Base-by-base conservation (phyloP, 2,888 invertebrate species). In the Parnassius smintheus region DNA sequence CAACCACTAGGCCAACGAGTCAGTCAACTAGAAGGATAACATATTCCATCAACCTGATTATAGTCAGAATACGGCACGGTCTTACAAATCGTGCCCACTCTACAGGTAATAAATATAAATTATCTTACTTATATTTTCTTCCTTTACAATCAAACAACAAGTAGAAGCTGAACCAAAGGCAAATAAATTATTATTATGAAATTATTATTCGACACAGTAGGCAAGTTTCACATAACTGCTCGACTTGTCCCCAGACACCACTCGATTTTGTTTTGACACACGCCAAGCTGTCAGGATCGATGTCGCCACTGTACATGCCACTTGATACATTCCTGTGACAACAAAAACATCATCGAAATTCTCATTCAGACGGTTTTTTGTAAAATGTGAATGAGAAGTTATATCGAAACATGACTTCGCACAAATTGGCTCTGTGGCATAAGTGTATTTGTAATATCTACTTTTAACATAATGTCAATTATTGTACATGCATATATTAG, bases 191-290 rank as follows among this genome's bases (percentile, higher is more conserved):
- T n/a, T n/a, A n/a, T n/a, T 61, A 61, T 61, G 57, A 66, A 56
- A 62, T 71, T 68, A 72, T 80, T 79, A 77, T 82, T 64, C 65
- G 69, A 70, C 70, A 71, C 80, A 78, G 78, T 80, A 70, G 80
- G 80, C 71, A 80, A 77, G 77, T 80, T 80, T 74, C 78, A 67
- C 70, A 73, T 69, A 69, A 68, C 66, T 68, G 74, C 73, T 75
- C 68, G 65, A 69, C 69, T 73, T 78, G 76, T 89, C 91, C 90
- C 91, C 75, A 81, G 91, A 74, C 79, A 77, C 87, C 81, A 88
- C 85, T 91, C 91, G 85, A 91, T 91, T 88, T 85, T 89, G 87
- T 90, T 91, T 82, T 89, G 90, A 91, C 91, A 88, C 78, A 80
- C 81, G 83, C 79, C 78, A 82, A 79, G 70, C 69, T 81, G 82